Conservation (phyloP, 1,140 invertebrate species). For the Chlorops oryzae region DNA sequence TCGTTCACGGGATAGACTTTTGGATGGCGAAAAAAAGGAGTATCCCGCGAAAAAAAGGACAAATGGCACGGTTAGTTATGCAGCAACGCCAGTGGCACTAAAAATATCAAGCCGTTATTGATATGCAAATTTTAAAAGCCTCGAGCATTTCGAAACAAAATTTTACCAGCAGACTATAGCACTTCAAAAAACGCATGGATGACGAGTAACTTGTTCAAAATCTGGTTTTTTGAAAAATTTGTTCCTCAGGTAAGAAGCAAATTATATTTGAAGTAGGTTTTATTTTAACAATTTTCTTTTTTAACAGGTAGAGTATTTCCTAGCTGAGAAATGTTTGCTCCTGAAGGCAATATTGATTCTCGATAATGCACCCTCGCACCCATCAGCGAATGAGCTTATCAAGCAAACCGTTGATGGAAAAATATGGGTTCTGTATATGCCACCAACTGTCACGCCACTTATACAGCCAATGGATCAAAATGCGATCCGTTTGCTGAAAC, state of each 20-base stretch:
- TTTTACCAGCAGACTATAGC: constrained; percentile 31
- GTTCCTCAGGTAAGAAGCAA: constrained; percentile 23
- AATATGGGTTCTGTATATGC: constrained; percentile 36
- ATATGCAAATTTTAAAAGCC: constrained; percentile 34
- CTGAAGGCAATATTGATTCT: constrained; percentile 45
- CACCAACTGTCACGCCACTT: constrained; percentile 49
- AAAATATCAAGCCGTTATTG: constrained; percentile 30
- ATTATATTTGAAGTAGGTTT: no score
- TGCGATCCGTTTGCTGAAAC: constrained; percentile 36
- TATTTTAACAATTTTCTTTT: neutral
- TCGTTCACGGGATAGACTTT: no score
- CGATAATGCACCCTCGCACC: constrained; percentile 38
- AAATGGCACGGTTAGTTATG: no score
- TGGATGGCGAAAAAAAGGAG: no score
- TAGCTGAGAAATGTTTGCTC: constrained; percentile 28
- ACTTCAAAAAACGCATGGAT: constrained; percentile 43
- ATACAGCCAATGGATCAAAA: constrained; percentile 52
- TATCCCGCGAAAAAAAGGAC: no score
- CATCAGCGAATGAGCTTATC: constrained; percentile 15
- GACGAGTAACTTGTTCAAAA: constrained; percentile 28
- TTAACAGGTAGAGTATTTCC: constrained; percentile 19
- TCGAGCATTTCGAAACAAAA: constrained; percentile 24
- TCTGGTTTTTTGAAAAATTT: constrained; percentile 42
- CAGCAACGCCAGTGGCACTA: constrained; percentile 25
- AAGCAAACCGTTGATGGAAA: constrained; percentile 15